Evolutionary conservation across 2,888 invertebrate genomes (phyloP).

Genomic region (Oligia strigilis): DNA sequence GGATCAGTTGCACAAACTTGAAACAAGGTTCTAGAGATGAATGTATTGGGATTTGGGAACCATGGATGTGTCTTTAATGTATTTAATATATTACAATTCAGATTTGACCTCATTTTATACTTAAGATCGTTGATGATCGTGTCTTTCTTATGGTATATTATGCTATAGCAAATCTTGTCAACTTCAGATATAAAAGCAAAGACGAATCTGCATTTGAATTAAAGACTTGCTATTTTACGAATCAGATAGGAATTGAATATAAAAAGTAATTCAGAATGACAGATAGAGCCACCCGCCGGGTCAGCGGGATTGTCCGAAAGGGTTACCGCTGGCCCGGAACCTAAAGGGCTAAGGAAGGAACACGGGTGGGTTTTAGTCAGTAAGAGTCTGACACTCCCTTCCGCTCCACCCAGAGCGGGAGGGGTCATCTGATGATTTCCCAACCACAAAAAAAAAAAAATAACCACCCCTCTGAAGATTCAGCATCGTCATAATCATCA

Average conservation of each 20-base stretch:
- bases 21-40: constrained; percentile 14
- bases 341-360: too few species aligned
- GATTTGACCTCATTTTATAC: not conserved
- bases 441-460: too few species aligned
- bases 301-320: too few species aligned
- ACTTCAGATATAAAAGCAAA: not conserved
- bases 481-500: not conserved
- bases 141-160: not conserved
- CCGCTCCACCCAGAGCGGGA: too few species aligned
- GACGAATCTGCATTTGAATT: not conserved
- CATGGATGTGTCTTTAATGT: not conserved
- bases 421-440: too few species aligned
- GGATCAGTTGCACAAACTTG: constrained; percentile 30
- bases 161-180: not conserved
- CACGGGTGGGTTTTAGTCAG: too few species aligned
- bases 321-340: too few species aligned
- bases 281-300: too few species aligned
- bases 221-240: not conserved
- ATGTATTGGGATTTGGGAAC: not conserved
- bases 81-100: too few species aligned
- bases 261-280: not conserved
- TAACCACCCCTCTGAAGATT: not conserved
- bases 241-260: not conserved
- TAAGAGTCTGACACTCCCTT: too few species aligned
- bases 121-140: not conserved